Conservation (phyloP, 2,113 vertebrate species). For the Suricata suricatta region DNA sequence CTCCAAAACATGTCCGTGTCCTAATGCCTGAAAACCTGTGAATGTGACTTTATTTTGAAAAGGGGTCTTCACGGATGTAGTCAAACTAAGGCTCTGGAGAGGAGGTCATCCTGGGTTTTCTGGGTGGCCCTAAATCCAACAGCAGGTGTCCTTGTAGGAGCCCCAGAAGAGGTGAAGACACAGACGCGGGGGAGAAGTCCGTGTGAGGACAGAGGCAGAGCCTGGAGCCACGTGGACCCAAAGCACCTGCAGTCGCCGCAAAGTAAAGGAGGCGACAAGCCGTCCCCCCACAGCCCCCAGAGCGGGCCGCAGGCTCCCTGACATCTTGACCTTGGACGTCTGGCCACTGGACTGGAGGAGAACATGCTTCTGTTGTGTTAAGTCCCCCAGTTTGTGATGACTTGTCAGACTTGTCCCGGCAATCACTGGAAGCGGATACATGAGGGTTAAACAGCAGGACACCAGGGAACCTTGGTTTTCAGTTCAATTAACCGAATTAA, state of each 20-base stretch:
- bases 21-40: neutral
- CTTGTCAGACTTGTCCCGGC: neutral
- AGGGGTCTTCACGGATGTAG: neutral
- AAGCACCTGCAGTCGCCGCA: neutral
- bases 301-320: neutral
- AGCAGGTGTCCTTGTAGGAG: neutral
- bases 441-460: neutral
- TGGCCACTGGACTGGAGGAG: neutral
- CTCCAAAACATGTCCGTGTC: neutral
- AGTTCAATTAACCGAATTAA: neutral
- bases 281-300: neutral
- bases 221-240: accelerated
- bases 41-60: neutral
- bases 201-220: neutral
- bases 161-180: neutral
- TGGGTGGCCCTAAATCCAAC: neutral
- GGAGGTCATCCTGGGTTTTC: neutral
- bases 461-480: neutral
- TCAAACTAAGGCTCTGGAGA: neutral
- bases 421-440: neutral
- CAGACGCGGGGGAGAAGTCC: neutral
- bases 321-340: neutral
- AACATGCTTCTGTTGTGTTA: neutral
- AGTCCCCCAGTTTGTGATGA: neutral
- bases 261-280: accelerated